Evolutionary conservation across 2,888 invertebrate genomes (phyloP).

Genomic region (Sialis fuliginosa): DNA sequence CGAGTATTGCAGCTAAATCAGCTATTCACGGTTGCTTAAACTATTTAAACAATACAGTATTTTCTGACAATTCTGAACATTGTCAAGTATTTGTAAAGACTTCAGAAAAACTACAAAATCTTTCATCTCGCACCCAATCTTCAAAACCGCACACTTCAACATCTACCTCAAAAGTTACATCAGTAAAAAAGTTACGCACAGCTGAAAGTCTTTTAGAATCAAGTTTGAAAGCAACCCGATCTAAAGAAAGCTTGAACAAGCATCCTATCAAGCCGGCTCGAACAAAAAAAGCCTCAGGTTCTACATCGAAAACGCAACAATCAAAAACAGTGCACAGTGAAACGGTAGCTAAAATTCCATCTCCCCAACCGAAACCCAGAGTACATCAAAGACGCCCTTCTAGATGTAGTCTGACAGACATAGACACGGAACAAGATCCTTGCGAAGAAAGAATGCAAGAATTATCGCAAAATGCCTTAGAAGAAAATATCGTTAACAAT

Average conservation of each 20-base stretch:
- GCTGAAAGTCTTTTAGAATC: constrained; percentile 3
- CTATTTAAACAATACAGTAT: constrained; percentile 58
- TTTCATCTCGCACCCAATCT: background rate
- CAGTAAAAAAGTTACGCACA: constrained; percentile 1
- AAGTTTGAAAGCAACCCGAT: background rate
- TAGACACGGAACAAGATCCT: constrained; percentile 3
- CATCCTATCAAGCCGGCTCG: background rate
- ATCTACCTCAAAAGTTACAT: background rate
- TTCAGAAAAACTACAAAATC: background rate
- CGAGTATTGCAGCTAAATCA: constrained; percentile 66
- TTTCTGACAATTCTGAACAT: constrained; percentile 16
- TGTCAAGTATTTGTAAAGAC: background rate
- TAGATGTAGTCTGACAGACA: constrained; percentile 8
- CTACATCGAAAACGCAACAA: background rate
- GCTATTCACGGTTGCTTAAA: constrained; percentile 73
- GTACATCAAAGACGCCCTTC: constrained; percentile 1
- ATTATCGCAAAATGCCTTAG: background rate
- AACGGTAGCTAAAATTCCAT: background rate
- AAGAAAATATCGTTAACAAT: constrained; percentile 10
- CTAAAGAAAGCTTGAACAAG: background rate
- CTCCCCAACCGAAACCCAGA: background rate
- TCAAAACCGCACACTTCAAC: background rate
- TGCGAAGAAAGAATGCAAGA: constrained; percentile 6
- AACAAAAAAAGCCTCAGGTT: background rate
- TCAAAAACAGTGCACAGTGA: background rate